Conservation (phyloP, 2,113 vertebrate species). For the Sapayoa aenigma region DNA sequence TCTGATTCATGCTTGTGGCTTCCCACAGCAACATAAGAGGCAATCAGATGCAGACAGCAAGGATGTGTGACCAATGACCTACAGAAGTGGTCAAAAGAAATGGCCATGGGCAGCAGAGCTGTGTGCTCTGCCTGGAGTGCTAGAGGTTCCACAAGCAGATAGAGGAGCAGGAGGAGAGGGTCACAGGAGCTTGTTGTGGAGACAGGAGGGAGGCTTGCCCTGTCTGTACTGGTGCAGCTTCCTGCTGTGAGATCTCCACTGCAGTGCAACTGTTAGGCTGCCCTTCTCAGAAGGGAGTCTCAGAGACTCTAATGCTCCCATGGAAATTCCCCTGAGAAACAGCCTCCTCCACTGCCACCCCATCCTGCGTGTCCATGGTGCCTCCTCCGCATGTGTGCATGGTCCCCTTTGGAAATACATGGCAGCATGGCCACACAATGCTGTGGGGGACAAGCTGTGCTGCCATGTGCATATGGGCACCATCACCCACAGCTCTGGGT, state of each 20-base stretch:
- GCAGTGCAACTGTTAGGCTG: background rate
- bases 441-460: accelerated
- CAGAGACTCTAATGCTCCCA: background rate
- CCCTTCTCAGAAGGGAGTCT: background rate
- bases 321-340: background rate
- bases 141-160: accelerated
- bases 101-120: accelerated
- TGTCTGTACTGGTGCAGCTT: background rate
- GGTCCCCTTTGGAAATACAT: background rate
- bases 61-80: accelerated
- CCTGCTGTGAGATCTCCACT: accelerated
- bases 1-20: background rate
- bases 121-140: background rate
- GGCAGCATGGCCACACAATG: accelerated
- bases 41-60: background rate
- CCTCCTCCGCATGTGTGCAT: accelerated
- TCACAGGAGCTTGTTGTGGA: background rate
- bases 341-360: background rate
- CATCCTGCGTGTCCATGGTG: accelerated
- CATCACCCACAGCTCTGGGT: accelerated
- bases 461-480: background rate
- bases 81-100: too few relatives aligned
- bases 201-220: background rate
- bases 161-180: background rate
- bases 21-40: background rate